A percentile compares a stretch with the other conserved stretches of the same genome.
Evolutionary conservation across 2,888 invertebrate species (phyloP).

Genomic region (Acleris emargana): DNA sequence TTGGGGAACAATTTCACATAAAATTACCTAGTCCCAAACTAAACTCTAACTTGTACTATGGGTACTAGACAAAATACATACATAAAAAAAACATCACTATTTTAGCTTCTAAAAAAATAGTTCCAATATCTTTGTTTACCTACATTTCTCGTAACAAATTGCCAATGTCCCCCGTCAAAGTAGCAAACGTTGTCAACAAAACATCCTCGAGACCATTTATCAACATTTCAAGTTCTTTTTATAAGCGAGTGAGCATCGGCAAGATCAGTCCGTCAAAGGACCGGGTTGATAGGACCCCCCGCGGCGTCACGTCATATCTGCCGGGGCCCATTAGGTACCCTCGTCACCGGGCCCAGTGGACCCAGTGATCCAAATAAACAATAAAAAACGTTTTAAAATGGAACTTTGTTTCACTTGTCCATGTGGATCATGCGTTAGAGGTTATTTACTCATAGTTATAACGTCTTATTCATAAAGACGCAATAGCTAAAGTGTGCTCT

Average conservation of each 20-base stretch:
- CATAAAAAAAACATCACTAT: too few relatives aligned
- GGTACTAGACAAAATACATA: too few relatives aligned
- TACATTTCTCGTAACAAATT: neutral
- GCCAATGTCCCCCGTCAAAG: constrained; percentile 6
- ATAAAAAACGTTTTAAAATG: constrained; percentile 4
- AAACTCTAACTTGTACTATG: too few relatives aligned
- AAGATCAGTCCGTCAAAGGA: constrained; percentile 25
- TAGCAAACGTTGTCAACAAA: constrained; percentile 28
- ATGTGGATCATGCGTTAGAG: too few relatives aligned
- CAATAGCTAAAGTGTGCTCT: too few relatives aligned
- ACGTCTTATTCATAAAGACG: too few relatives aligned
- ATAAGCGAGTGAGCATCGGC: constrained; percentile 29
- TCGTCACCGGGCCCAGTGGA: constrained; percentile 21
- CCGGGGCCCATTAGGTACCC: constrained; percentile 32
- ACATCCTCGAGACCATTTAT: constrained; percentile 25
- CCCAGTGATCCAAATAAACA: constrained; percentile 14
- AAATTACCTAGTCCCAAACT: too few relatives aligned
- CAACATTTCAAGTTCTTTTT: constrained; percentile 35
- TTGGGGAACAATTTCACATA: too few relatives aligned
- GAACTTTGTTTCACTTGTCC: too few relatives aligned
- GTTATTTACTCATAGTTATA: too few relatives aligned
- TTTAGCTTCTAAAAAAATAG: too few relatives aligned
- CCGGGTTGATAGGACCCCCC: constrained; percentile 22
- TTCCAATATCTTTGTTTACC: too few relatives aligned
- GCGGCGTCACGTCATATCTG: constrained; percentile 33